Base-by-base conservation (phyloP, 2,888 invertebrate genomes). In the Torymus texanus region DNA sequence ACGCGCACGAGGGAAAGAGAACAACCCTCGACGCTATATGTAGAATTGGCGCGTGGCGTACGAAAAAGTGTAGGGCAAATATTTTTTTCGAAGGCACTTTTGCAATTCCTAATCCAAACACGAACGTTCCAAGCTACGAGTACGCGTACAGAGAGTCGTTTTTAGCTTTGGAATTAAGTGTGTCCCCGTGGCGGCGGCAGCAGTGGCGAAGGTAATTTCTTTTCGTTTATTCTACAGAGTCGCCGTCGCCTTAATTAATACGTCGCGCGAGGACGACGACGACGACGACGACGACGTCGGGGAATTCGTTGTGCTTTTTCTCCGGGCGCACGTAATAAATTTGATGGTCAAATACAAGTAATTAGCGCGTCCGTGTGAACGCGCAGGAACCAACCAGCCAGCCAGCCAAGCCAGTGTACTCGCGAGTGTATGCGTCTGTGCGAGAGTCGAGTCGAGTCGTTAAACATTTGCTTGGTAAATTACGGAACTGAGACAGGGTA, bases 41-140 rank as follows among this genome's bases (percentile, higher is more conserved):
- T 41, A 41, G 41, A 41, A 8, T 8, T 41, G 8, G 41, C 5
- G 18, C 59, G n/a, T 14, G 1, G 2, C 0, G 5, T 12, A 16
- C 1, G 58, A 50, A 63, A 53, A 70, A 61, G 53, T 18, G 59
- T n/a, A 18, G 41, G 62, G 53, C 72, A 67, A 73, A 73, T 65
- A 53, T 75, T 79, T 75, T 75, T 75, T 65, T 29, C 53, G 12
- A 12, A 16, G 56, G 14, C 56, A 77, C 77, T 71, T 59, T 61
- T 59, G 58, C 73, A 50, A 78, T 78, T 67, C 56, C 24, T 50
- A 78, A 78, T 67, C 63, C 68, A 24, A 63, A 58, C 67, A 59
- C 41, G 41, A 5, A n/a, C 14, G 21, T n/a, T n/a, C n/a, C n/a
- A n/a, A n/a, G n/a, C n/a, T n/a, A n/a, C n/a, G n/a, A n/a, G n/a